Conservation (phyloP, 2,797 vertebrate genomes). For the Phrynocephalus guinanensis region DNA sequence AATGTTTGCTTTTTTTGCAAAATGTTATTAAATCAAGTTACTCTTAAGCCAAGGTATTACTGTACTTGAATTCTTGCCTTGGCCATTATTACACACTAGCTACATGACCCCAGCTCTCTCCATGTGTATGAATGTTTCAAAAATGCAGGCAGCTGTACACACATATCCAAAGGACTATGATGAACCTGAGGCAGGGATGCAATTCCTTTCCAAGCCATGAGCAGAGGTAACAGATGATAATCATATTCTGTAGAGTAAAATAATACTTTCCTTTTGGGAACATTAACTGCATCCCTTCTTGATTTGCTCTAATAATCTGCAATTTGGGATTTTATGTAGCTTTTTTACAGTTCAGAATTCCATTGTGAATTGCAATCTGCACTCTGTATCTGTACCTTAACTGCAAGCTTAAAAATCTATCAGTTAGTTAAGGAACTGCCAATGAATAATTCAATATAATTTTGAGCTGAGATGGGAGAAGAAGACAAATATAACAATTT, state of each 20-base stretch:
- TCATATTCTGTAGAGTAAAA: background rate
- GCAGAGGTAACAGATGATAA: background rate
- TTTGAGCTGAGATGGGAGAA: slow-evolving; percentile 5
- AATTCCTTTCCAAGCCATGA: background rate
- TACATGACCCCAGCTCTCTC: background rate
- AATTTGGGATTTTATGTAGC: background rate
- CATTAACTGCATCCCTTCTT: background rate
- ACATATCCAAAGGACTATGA: background rate
- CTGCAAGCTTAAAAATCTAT: background rate
- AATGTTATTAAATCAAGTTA: too few relatives aligned
- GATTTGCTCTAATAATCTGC: background rate
- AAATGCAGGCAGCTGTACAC: background rate
- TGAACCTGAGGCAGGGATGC: background rate
- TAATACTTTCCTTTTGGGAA: background rate
- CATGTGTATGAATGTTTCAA: background rate
- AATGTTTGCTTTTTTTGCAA: too few relatives aligned
- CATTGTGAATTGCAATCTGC: slow-evolving; percentile 8
- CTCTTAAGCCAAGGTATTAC: too few relatives aligned
- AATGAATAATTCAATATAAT: slow-evolving; percentile 37
- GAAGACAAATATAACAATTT: too few relatives aligned
- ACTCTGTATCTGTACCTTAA: slow-evolving; percentile 23
- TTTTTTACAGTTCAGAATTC: slow-evolving; percentile 30
- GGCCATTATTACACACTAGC: background rate
- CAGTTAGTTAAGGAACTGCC: background rate
- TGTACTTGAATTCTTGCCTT: background rate